phyloP scores from a whole-genome alignment of 1,140 invertebrate species.

The Achatina immaculata region DNA sequence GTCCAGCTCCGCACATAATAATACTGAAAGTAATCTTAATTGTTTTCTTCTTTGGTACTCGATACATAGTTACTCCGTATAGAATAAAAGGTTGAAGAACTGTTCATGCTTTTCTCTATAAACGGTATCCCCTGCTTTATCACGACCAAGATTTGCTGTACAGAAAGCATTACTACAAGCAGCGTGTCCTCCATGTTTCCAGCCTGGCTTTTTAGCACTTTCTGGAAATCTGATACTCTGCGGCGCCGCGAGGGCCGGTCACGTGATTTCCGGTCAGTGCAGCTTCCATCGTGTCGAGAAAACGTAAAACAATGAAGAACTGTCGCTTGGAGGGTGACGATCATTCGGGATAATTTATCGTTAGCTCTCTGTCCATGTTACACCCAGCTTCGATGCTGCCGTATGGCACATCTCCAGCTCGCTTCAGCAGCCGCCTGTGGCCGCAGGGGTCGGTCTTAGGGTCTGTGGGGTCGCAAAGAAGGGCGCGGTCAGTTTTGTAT shows the following conservation, averaged over 20 bases:
- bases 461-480: background rate
- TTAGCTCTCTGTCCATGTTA: background rate
- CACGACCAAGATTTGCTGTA: no score
- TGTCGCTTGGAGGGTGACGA: background rate
- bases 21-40: no score
- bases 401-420: background rate
- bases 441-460: constrained; percentile 2
- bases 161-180: no score
- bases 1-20: no score
- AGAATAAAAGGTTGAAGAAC: no score
- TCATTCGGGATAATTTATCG: background rate
- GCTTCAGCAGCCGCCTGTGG: background rate
- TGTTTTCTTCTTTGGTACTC: no score
- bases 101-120: no score
- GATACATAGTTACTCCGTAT: no score
- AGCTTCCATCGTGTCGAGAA: background rate
- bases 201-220: no score
- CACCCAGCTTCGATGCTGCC: background rate
- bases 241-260: background rate
- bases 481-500: constrained; percentile 36
- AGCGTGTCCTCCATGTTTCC: no score
- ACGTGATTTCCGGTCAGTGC: constrained; percentile 1
- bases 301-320: background rate
- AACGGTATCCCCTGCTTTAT: no score
- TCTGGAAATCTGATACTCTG: no score